Evolutionary conservation across 2,113 vertebrate species (phyloP).

Genomic region (Daphoenositta chrysoptera): DNA sequence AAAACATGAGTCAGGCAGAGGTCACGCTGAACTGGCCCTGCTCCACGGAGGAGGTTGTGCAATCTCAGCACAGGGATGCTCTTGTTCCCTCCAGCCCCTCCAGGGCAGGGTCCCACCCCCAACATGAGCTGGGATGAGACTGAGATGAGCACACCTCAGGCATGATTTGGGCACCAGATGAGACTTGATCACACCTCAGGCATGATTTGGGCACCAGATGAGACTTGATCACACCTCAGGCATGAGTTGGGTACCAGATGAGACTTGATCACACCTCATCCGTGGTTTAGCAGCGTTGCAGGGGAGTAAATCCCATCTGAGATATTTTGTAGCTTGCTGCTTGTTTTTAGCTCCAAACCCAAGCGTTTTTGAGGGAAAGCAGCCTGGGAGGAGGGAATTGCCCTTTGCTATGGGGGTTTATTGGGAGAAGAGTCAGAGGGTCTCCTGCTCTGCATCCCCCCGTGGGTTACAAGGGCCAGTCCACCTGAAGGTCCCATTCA

Average conservation of each 20-base stretch:
- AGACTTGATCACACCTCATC: background rate
- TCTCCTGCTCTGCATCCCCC: background rate
- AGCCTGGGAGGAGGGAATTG: background rate
- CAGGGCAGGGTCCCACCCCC: background rate
- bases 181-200: background rate
- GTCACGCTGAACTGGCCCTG: slow-evolving; percentile 18
- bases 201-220: background rate
- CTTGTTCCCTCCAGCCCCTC: background rate
- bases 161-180: background rate
- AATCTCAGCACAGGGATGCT: slow-evolving; percentile 6
- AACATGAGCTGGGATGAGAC: background rate
- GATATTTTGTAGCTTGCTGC: fast-evolving
- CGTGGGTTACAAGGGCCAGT: background rate
- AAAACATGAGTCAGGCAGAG: slow-evolving; percentile 57
- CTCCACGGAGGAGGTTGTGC: background rate
- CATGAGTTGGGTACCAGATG: background rate
- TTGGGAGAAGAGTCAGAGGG: background rate
- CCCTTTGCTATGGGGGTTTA: background rate
- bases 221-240: background rate
- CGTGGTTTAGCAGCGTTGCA: background rate
- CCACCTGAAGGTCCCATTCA: background rate
- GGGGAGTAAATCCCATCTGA: background rate
- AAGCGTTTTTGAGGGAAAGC: background rate
- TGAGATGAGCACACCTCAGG: background rate
- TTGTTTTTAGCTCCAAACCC: background rate